These are phyloP conservation scores for Platycercus adscitus DNA, from an alignment of 2,113 vertebrate species.

Conservation along the genomic window DNA sequence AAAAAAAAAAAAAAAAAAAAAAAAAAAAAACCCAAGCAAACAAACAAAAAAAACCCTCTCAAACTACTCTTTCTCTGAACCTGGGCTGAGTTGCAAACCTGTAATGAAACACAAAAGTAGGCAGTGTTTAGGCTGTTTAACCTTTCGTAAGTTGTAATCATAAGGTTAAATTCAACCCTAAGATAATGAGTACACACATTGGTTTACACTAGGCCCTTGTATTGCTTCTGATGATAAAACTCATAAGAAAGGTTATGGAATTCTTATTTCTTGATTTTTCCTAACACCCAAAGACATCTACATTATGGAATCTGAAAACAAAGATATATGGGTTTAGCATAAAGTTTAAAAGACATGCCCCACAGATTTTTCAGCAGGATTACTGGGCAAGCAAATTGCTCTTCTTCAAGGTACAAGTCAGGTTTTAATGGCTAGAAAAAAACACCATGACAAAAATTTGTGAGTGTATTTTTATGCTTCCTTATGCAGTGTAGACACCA, in stretches of 20 bases:
- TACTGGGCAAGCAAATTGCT: not conserved
- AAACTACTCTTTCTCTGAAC: not conserved
- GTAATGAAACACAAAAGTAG: not conserved
- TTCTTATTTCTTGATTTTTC: not conserved
- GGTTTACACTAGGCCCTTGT: not conserved
- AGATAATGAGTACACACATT: not conserved
- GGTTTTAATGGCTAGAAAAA: not conserved
- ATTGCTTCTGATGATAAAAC: not conserved
- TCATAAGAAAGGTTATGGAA: not conserved
- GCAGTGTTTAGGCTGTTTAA: not conserved
- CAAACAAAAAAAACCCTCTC: not conserved
- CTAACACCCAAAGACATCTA: accelerated
- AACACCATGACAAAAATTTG: not conserved
- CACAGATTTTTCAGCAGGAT: not conserved
- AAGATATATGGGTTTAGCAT: not conserved
- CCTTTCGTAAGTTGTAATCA: not conserved
- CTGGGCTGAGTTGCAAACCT: not conserved
- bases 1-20: no score
- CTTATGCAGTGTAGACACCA: not conserved
- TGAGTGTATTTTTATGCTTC: not conserved
- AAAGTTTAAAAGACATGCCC: not conserved
- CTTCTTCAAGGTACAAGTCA: not conserved
- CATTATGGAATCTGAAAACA: not conserved
- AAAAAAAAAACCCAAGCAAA: no score
- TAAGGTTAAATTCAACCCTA: not conserved